Evolutionary conservation across 2,797 vertebrate species (phyloP).

Genomic region (Mallotus villosus): DNA sequence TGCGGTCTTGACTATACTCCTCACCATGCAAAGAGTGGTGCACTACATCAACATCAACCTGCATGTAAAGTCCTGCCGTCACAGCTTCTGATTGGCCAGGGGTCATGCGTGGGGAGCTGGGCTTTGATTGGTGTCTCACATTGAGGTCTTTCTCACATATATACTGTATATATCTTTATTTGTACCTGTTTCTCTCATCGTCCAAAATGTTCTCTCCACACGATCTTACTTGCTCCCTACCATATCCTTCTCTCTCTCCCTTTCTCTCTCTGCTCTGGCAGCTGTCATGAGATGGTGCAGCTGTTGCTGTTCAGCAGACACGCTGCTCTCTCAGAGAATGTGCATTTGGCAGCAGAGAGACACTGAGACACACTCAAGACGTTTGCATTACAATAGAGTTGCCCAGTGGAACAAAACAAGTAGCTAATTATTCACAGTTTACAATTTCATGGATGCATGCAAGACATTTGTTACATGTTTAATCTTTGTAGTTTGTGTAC

Average conservation of each 20-base stretch:
- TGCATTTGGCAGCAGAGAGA: constrained; percentile 62
- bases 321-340: constrained; percentile 60
- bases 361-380: constrained; percentile 61
- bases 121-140: too few relatives aligned
- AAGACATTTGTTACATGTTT: constrained; percentile 31
- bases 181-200: constrained; percentile 18
- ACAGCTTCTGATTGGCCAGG: too few relatives aligned
- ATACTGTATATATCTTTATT: neutral
- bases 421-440: constrained; percentile 45
- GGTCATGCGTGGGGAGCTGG: too few relatives aligned
- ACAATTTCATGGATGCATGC: constrained; percentile 56
- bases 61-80: too few relatives aligned
- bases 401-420: constrained; percentile 54
- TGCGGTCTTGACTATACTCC: too few relatives aligned
- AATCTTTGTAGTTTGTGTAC: constrained; percentile 11
- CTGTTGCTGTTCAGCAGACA: constrained; percentile 72
- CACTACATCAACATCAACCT: too few relatives aligned
- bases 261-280: constrained; percentile 62
- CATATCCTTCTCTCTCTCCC: neutral
- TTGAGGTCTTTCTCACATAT: neutral
- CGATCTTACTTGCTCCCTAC: too few relatives aligned
- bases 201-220: constrained; percentile 7
- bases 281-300: constrained; percentile 75
- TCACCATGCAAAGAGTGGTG: too few relatives aligned
- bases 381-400: constrained; percentile 65